phyloP scores from a whole-genome alignment of 2,888 invertebrate species.

The Lycia hirtaria region DNA sequence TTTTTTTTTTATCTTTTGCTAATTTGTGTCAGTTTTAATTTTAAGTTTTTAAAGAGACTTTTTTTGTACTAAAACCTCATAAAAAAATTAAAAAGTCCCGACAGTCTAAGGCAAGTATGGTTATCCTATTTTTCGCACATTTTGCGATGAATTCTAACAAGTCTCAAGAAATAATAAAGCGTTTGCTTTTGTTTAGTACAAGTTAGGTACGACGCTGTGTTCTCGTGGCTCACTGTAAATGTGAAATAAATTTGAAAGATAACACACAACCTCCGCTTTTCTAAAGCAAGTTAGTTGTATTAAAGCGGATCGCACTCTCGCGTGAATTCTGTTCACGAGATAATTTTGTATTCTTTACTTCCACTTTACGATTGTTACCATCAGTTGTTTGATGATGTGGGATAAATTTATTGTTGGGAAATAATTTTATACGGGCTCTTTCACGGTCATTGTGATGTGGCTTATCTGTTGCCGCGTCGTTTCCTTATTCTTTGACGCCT shows the following conservation, averaged over 20 bases:
- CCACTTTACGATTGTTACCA: constrained; percentile 20
- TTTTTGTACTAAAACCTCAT: too few relatives aligned
- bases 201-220: constrained; percentile 29
- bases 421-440: constrained; percentile 25
- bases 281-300: constrained; percentile 23
- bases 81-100: too few relatives aligned
- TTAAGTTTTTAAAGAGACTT: too few relatives aligned
- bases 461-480: constrained; percentile 18
- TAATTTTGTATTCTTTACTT: constrained; percentile 37
- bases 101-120: too few relatives aligned
- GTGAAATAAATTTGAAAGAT: constrained; percentile 36
- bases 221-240: constrained; percentile 31
- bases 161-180: constrained; percentile 18
- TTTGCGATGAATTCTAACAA: constrained; percentile 7
- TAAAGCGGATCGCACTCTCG: constrained; percentile 30
- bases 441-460: constrained; percentile 15
- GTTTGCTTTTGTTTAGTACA: constrained; percentile 17
- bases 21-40: too few relatives aligned
- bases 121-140: constrained; percentile 1
- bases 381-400: constrained; percentile 17
- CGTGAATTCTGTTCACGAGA: constrained; percentile 35
- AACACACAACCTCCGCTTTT: constrained; percentile 31
- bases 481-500: constrained; percentile 21
- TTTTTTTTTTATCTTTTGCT: too few relatives aligned
- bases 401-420: constrained; percentile 29